Base-by-base conservation (phyloP, 2,888 invertebrate species). In the Oconnorella tubifera region DNA sequence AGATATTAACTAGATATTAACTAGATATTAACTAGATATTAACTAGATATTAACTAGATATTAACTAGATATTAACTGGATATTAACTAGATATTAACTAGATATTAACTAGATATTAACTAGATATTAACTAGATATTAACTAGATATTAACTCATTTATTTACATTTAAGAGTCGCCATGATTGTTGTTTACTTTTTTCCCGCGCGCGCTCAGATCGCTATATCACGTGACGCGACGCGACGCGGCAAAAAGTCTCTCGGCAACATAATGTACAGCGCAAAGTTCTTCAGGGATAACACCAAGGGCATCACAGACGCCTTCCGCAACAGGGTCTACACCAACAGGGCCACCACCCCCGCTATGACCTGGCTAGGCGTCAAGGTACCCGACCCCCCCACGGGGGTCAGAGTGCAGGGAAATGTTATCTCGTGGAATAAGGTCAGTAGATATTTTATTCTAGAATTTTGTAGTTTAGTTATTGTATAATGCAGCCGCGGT, bases 261-360 rank as follows among this genome's bases (percentile, higher is more conserved):
- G 78, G 78, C 29, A 76, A 76, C 66, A 66, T 77, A 29, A 71
- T 73, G 56, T 78, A 76, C 64, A 75, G 77, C 59, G 73, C 73
- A 56, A 75, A 75, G 63, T 71, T 68, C 56, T 73, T 77, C 66
- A 57, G 64, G 1, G 64, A 68, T 14, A 74, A 76, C 65, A 68
- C 59, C 27, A 69, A 74, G 33, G 71, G 72, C 1, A 69, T 76
- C n/a, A 61, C 65, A 14, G 72, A 73, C 51, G 61, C 59, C 10
- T 75, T 75, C 60, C 57, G 50, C 14, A 50, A 66, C 51, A 33
- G 59, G 6, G 40, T 77, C 33, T 77, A 77, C 66, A 50, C 63
- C 3, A 61, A 61, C 3, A 71, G 70, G n/a, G 73, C 75, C 29
- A 40, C 76, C 2, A 49, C 68, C n/a, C 76, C 77, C 3, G 68